Evolutionary conservation across 2,797 vertebrate species (phyloP).

Genomic region (Taenioides sp.): DNA sequence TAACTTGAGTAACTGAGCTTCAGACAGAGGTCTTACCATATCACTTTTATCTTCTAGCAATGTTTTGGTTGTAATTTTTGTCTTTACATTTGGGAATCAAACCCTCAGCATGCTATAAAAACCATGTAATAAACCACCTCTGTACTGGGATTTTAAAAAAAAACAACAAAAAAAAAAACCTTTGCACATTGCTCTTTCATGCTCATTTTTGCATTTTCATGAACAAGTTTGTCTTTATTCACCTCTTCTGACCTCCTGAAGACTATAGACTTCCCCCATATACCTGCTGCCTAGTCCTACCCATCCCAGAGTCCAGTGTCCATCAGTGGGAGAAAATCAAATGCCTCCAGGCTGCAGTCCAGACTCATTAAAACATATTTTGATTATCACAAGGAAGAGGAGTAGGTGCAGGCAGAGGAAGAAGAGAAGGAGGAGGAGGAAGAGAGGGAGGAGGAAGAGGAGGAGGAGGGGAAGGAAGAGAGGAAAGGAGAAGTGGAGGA

Average conservation of each 20-base stretch:
- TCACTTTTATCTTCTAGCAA: no score
- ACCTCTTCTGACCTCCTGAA: not conserved
- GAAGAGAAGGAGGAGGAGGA: not conserved
- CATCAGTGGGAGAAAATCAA: conserved; percentile 5
- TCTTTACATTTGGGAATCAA: not conserved
- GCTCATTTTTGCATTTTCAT: not conserved
- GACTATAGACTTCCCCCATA: not conserved
- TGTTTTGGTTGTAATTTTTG: not conserved
- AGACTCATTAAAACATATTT: conserved; percentile 50
- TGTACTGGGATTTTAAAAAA: no score
- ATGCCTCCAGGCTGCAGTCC: conserved; percentile 15
- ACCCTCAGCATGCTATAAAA: not conserved
- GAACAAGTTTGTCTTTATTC: not conserved
- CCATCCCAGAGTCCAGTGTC: conserved; percentile 4
- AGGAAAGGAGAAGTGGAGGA: not conserved
- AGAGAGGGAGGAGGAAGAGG: not conserved
- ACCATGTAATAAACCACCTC: no score
- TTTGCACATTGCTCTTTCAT: no score
- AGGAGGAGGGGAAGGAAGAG: conserved; percentile 1
- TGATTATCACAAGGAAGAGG: conserved; percentile 19
- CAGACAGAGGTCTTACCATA: no score
- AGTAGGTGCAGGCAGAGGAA: conserved; percentile 2
- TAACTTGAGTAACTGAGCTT: no score
- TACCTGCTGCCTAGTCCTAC: not conserved
- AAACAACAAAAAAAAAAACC: no score